Conservation (phyloP, 2,113 vertebrate species). For the Chloropsis hardwickii region DNA sequence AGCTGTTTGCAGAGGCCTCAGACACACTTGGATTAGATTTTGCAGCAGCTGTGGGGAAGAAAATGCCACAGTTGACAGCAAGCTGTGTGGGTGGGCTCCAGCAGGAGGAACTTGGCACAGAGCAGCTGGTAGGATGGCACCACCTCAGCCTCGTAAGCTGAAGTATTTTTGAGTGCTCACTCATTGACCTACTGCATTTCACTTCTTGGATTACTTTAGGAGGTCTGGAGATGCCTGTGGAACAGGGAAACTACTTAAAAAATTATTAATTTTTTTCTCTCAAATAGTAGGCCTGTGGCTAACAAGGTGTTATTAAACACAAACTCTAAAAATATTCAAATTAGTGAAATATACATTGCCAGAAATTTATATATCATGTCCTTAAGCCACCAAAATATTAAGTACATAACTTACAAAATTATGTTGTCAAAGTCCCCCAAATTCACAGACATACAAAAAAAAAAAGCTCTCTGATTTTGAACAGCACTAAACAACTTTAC, state of each 20-base stretch:
- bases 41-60: not conserved
- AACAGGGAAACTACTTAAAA: not conserved
- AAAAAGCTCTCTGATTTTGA: not conserved
- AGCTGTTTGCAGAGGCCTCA: not conserved
- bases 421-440: not conserved
- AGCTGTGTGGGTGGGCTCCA: not conserved
- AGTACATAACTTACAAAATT: not conserved
- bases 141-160: rapidly evolving
- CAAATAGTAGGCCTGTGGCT: not conserved
- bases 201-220: not conserved
- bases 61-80: not conserved
- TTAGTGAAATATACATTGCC: not conserved
- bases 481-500: not conserved
- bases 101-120: not conserved
- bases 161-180: rapidly evolving
- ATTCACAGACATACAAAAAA: not conserved
- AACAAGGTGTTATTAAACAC: not conserved
- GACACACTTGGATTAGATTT: not conserved
- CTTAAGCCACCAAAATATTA: not conserved
- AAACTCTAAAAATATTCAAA: not conserved
- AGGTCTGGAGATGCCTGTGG: not conserved
- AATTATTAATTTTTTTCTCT: not conserved
- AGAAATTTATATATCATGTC: not conserved
- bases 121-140: not conserved
- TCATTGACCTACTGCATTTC: not conserved